phyloP scores from a whole-genome alignment of 2,113 vertebrate genomes.

The Vireo altiloquus region DNA sequence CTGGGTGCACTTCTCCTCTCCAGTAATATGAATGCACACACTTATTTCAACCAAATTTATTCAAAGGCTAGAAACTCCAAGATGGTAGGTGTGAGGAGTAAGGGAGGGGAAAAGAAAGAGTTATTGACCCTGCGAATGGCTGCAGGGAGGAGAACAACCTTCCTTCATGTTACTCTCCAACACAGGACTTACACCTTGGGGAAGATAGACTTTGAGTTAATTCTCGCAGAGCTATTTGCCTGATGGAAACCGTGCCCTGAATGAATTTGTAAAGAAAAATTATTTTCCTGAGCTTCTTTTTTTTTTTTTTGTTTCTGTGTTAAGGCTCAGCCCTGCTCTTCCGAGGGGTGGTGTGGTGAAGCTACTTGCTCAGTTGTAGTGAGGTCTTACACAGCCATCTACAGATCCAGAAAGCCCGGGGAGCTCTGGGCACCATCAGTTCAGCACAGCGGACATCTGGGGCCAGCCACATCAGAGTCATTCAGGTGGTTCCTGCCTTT shows the following conservation, averaged over 20 bases:
- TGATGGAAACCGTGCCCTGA: not conserved
- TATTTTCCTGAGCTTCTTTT: not conserved
- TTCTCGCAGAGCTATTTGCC: not conserved
- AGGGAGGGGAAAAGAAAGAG: not conserved
- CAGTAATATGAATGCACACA: not conserved
- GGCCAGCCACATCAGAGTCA: rapidly evolving
- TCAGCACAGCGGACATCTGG: not conserved
- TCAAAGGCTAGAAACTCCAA: not conserved
- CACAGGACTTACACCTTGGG: not conserved
- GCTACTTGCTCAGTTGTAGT: rapidly evolving
- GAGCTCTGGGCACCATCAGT: not conserved
- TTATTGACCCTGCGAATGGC: not conserved
- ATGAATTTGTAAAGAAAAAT: not conserved
- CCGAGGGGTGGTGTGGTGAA: not conserved
- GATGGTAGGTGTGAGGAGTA: not conserved
- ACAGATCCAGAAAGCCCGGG: not conserved
- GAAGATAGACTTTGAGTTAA: not conserved
- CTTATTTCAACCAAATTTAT: not conserved
- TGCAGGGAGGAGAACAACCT: not conserved
- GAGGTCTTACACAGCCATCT: not conserved
- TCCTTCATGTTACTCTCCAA: not conserved
- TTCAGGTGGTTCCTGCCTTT: not conserved
- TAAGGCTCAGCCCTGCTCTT: not conserved
- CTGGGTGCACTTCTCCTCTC: not conserved
- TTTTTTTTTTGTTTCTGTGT: not conserved